Base-by-base conservation (phyloP, 2,797 vertebrate species). In the Lutjanus campechanus region DNA sequence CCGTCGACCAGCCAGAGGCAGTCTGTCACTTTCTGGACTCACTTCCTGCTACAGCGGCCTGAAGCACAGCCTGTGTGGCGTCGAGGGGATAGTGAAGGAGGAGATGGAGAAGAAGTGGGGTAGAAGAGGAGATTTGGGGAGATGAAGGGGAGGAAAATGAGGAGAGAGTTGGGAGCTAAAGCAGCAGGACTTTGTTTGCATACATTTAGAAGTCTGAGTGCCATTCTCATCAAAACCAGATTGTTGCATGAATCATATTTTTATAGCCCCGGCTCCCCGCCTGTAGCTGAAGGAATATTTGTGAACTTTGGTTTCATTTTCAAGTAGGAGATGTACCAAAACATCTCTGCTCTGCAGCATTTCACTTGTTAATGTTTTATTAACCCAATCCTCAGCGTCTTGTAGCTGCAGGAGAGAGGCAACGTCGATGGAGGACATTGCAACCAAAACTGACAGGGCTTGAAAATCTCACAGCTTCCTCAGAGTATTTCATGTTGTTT, bases 281-380 rank as follows among this genome's bases (percentile, higher is more conserved):
- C 82, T 69, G 58, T 17, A 68, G 81, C 76, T 8, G 44, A 36
- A 69, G 56, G 74, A 40, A 65, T 40, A 5, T 76, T 65, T 66
- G 12, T 41, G 11, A 70, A 55, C 56, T 70, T 60, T 65, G 46
- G 43, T 77, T 83, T 78, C 20, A 65, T 77, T 79, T 76, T 69
- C 7, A 68, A 77, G 63, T 68, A 36, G 50, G 67, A 77, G 5
- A 58, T 8, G 25, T 0, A 47, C 19, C 17, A 62, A 77, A 79
- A 88, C 63, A 74, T 73, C 69, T 82, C 62, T 11, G 40, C 70
- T 58, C 9, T 79, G 82, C 79, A 69, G 68, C 65, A 49, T 82
- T 82, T 76, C 25, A 44, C 58, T 77, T 85, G 73, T 87, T 77
- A 78, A 79, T 79, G 67, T 81, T 88, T 85, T 78, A 88, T 85